Conservation (phyloP, 2,888 invertebrate species). For the Metellina segmentata region DNA sequence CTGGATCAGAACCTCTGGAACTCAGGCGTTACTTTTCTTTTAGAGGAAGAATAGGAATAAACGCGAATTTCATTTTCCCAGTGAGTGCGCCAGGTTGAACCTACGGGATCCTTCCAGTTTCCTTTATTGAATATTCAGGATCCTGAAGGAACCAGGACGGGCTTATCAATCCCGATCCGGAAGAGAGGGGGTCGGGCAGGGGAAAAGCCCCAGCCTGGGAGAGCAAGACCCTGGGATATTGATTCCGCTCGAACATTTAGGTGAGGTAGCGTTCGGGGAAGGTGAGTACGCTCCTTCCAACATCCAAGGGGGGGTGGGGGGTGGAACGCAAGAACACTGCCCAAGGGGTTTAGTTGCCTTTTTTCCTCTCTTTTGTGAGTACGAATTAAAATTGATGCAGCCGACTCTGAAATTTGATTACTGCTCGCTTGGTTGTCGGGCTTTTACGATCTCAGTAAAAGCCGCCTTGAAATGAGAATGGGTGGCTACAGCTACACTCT, state of each 20-base stretch:
- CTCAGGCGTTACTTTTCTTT: too few species aligned
- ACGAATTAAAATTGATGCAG: background rate
- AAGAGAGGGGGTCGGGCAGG: background rate
- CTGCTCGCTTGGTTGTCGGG: background rate
- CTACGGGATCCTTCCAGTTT: background rate
- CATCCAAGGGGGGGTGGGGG: background rate
- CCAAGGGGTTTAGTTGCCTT: background rate
- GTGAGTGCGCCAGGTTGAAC: too few species aligned
- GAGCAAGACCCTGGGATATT: slow-evolving; percentile 66
- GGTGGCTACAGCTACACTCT: too few species aligned
- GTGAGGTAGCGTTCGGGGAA: background rate
- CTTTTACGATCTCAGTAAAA: background rate
- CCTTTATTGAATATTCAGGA: slow-evolving; percentile 37
- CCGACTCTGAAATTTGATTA: background rate
- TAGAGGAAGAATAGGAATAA: too few species aligned
- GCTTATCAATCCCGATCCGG: slow-evolving; percentile 21
- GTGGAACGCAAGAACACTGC: background rate
- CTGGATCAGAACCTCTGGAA: too few species aligned
- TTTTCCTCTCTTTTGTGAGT: background rate
- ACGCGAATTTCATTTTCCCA: too few species aligned
- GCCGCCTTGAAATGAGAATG: background rate
- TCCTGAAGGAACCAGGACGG: background rate
- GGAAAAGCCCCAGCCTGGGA: slow-evolving; percentile 13
- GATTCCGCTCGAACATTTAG: slow-evolving; percentile 40
- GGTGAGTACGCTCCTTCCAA: background rate